These are phyloP conservation scores for Flexamia atlantica DNA, from an alignment of 2,888 invertebrate species.

Conservation along the genomic window DNA sequence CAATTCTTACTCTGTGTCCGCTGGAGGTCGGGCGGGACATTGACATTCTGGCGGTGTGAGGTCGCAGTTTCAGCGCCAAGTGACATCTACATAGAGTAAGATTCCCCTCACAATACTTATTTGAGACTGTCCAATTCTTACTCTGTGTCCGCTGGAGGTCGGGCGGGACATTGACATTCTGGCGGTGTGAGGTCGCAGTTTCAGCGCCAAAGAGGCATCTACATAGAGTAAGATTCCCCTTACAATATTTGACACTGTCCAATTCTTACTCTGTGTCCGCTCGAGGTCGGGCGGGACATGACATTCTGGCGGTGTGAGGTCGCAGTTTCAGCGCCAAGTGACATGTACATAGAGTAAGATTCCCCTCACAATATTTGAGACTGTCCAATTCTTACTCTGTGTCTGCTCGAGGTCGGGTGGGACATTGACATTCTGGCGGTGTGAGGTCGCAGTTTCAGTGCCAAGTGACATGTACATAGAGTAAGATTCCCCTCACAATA, in stretches of 20 bases:
- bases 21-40: too few species aligned
- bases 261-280: neutral
- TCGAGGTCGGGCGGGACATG: neutral
- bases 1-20: too few species aligned
- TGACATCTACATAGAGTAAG: neutral
- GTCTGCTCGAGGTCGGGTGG: neutral
- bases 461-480: neutral
- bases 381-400: neutral
- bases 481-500: neutral
- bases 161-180: conserved; percentile 30
- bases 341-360: neutral
- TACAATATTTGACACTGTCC: neutral
- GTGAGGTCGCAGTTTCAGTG: conserved; percentile 9
- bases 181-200: conserved; percentile 6
- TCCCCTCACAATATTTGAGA: neutral
- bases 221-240: neutral
- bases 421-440: conserved; percentile 18
- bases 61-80: neutral
- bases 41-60: conserved; percentile 14
- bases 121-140: neutral
- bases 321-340: neutral
- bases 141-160: neutral
- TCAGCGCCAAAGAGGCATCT: neutral
- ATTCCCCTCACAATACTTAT: neutral
- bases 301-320: too few species aligned